Conservation (phyloP, 1,140 invertebrate species). For the Platyura marginata region DNA sequence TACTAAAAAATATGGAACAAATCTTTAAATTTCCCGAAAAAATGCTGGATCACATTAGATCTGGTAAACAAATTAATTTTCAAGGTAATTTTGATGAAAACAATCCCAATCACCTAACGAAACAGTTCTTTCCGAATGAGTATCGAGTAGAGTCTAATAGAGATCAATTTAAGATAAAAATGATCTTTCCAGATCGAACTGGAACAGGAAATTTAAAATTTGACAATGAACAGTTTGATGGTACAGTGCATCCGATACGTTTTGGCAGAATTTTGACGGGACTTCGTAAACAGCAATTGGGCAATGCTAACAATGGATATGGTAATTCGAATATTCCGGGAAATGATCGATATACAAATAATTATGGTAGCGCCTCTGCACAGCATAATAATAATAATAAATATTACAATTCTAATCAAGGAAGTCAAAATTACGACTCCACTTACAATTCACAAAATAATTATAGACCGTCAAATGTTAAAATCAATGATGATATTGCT, state of each 20-base stretch:
- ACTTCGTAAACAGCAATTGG: neutral
- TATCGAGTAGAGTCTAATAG: too few relatives aligned
- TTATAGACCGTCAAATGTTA: conserved; percentile 3
- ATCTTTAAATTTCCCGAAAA: neutral
- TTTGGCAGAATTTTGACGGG: neutral
- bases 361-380: neutral
- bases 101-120: neutral
- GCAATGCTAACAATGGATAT: conserved; percentile 1
- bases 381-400: conserved; percentile 2
- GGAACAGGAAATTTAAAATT: conserved; percentile 24
- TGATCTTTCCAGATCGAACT: conserved; percentile 25
- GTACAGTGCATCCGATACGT: neutral
- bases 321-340: neutral
- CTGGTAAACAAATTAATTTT: conserved; percentile 2
- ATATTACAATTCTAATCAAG: neutral
- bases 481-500: conserved; percentile 10
- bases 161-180: too few relatives aligned
- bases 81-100: conserved; percentile 2
- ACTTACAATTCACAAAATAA: conserved; percentile 8
- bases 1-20: neutral
- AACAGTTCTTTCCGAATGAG: neutral
- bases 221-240: conserved; percentile 9
- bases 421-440: conserved; percentile 1
- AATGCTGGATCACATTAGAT: neutral
- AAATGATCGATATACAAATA: neutral